phyloP scores from a whole-genome alignment of 53 echinoderm and acorn worm species.

The Holothuria scabra region DNA sequence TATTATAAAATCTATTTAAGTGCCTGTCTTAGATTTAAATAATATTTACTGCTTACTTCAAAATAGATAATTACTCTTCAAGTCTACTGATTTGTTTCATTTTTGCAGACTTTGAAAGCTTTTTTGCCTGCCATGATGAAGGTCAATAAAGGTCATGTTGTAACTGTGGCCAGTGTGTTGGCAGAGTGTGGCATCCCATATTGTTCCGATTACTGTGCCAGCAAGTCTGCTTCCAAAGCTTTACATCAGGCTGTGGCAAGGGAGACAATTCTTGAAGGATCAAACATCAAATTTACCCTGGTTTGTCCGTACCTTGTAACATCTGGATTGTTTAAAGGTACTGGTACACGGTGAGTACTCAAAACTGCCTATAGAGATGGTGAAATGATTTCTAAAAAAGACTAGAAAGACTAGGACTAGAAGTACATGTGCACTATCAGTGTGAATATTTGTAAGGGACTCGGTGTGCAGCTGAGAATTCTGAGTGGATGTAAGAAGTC shows the following conservation, averaged over 20 bases:
- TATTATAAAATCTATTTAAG: no score
- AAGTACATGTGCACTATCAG: no score
- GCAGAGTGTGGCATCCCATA: constrained; percentile 37
- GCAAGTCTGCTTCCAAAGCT: constrained; percentile 71
- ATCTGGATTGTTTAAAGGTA: constrained; percentile 84
- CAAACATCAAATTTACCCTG: constrained; percentile 75
- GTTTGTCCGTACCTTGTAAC: constrained; percentile 84
- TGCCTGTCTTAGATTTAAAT: no score
- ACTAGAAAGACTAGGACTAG: no score
- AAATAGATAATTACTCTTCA: no score
- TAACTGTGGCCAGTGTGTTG: constrained; percentile 72
- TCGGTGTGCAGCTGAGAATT: no score
- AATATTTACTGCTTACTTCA: no score
- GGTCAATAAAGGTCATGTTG: constrained; percentile 77
- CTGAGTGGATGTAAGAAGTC: no score
- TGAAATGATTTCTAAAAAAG: no score
- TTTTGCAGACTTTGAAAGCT: constrained; percentile 78
- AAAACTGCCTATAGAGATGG: no score
- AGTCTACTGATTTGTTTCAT: neutral
- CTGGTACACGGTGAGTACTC: constrained; percentile 57
- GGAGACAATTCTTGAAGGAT: constrained; percentile 60
- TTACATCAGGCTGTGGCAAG: constrained; percentile 66
- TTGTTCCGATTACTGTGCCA: constrained; percentile 78
- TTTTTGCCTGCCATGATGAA: constrained; percentile 85
- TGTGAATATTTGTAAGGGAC: no score